Percentiles rank a stretch among this genome's conserved stretches.
These are phyloP conservation scores for Rhopilema esculentum DNA, from an alignment of 30 jellyfish, hydroid and myxozoan species.

Conservation along the genomic window DNA sequence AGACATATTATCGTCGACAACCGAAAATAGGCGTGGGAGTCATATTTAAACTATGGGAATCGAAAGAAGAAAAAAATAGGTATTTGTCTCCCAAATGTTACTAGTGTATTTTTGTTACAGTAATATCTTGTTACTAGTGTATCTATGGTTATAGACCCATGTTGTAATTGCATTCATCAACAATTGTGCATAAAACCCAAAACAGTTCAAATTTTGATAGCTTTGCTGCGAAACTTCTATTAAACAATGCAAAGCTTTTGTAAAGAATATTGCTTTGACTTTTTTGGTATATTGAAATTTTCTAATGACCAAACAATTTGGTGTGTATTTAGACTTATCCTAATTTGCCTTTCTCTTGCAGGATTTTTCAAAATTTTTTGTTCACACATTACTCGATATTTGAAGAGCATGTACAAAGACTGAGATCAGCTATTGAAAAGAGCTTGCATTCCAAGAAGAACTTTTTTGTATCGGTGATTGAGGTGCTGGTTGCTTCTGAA, in stretches of 20 bases:
- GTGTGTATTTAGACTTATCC: not conserved
- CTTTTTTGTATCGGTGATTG: slow-evolving; percentile 78
- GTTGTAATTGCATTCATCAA: too few species aligned
- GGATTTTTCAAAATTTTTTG: slow-evolving; percentile 90
- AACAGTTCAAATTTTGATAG: too few species aligned
- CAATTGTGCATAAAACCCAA: too few species aligned
- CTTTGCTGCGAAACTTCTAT: too few species aligned
- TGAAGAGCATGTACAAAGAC: slow-evolving; percentile 84
- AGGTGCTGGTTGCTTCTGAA: too few species aligned
- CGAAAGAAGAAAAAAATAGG: slow-evolving; percentile 78
- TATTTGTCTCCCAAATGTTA: slow-evolving; percentile 12
- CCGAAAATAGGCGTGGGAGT: slow-evolving; percentile 96
- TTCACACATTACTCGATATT: slow-evolving; percentile 89
- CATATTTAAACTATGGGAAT: slow-evolving; percentile 90
- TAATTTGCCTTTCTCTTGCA: slow-evolving; percentile 21
- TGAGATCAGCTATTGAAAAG: slow-evolving; percentile 85
- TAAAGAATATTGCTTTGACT: too few species aligned
- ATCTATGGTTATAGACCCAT: too few species aligned
- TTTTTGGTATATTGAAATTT: too few species aligned
- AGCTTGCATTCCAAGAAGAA: slow-evolving; percentile 83
- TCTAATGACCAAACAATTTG: not conserved
- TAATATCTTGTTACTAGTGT: too few species aligned
- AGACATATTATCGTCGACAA: slow-evolving; percentile 57
- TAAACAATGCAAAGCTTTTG: too few species aligned
- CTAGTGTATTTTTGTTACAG: too few species aligned